Evolutionary conservation across 2,113 vertebrate genomes (phyloP), one percentile per base, ranked within the genome.

Genomic region (Marmota flaviventris): DNA sequence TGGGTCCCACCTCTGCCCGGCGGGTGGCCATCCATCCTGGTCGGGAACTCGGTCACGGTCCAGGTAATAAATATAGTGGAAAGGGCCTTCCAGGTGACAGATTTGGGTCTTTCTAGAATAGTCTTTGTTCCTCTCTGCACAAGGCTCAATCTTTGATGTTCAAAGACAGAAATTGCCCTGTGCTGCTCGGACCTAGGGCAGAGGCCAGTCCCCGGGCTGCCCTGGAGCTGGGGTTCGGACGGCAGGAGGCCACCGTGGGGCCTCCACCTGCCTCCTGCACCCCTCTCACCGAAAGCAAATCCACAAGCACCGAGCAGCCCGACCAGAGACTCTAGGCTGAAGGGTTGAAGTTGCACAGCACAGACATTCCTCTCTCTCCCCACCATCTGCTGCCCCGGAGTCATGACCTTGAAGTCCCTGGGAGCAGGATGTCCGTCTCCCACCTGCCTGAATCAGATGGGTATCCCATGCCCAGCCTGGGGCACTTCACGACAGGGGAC

Each of bases 301-400:
- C 0, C 0, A 94, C 34, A 61, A 48, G 20, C 53, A 22, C 61
- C n/a, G 37, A 2, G 86, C n/a, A 5, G 9, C 72, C 39, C 11
- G 34, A 27, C 16, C 17, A 53, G 48, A 73, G n/a, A 51, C 70
- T 24, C 29, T 39, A 17, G 18, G 17, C n/a, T 22, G 5, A 0
- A 81, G 53, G 34, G 53, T 63, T 29, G 16, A 34, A 18, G 20
- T 22, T 9, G 86, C 86, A 93, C 96, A 95, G 87, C 97, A 92
- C 95, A 45, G 45, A 45, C 45, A 45, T 45, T 8, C 45, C 45
- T 45, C 8, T 45, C 8, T 45, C 45, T 45, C 45, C 45, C 45
- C 1, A 42, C 39, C 1, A 1, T 45, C 45, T 9, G 45, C 45
- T 45, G 45, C 39, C 32, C 32, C 63, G 6, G 18, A 18, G 53